A percentile compares a stretch with the other conserved stretches of the same genome.
Evolutionary conservation across 2,888 invertebrate species (phyloP).

Genomic region (Achlya flavicornis): DNA sequence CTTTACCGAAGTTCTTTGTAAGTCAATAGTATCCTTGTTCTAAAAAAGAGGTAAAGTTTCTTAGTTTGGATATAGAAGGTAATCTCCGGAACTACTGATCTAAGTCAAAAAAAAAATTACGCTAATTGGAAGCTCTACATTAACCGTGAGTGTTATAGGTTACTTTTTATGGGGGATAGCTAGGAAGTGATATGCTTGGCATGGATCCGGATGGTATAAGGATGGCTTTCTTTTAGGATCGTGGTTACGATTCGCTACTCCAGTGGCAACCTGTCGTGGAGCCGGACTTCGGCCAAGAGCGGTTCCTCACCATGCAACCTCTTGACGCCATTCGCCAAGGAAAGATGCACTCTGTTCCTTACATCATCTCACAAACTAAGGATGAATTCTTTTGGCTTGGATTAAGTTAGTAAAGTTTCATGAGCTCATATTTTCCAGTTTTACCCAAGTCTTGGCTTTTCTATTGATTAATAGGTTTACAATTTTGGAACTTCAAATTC

Average conservation of each 20-base stretch:
- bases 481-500: no score
- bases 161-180: no score
- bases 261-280: slow-evolving; percentile 88
- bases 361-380: slow-evolving; percentile 86
- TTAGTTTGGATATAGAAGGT: no score
- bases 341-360: slow-evolving; percentile 85
- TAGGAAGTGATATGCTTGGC: no score
- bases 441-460: no score
- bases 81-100: no score
- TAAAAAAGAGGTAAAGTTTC: no score
- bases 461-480: no score
- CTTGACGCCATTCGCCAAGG: slow-evolving; percentile 82
- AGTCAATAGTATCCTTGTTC: slow-evolving; percentile 28
- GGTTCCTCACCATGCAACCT: slow-evolving; percentile 86
- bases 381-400: slow-evolving; percentile 87
- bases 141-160: no score
- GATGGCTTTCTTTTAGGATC: slow-evolving; percentile 69
- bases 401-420: slow-evolving; percentile 76
- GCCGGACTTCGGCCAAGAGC: slow-evolving; percentile 86
- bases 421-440: neutral
- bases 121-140: no score
- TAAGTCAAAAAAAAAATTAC: no score
- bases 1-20: slow-evolving; percentile 74
- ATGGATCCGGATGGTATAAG: no score
- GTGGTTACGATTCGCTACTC: slow-evolving; percentile 78